These are phyloP conservation scores for Temnothorax rugatulus DNA, from an alignment of 2,888 invertebrate species.

Conservation along the genomic window DNA sequence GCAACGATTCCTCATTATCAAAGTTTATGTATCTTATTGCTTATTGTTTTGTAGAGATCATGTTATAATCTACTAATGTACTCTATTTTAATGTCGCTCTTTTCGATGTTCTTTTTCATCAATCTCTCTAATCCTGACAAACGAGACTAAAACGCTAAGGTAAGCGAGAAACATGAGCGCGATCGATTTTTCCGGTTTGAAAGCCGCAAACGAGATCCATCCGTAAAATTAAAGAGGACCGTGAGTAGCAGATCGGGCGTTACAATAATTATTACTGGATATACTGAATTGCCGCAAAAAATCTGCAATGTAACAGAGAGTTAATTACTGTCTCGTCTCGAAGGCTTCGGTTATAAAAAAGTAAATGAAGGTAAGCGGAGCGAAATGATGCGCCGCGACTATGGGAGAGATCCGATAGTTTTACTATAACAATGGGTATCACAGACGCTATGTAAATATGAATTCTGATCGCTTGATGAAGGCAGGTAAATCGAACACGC, in stretches of 20 bases:
- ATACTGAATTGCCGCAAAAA: slow-evolving; percentile 63
- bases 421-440: slow-evolving; percentile 21
- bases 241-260: slow-evolving; percentile 41
- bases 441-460: slow-evolving; percentile 58
- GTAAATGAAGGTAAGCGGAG: slow-evolving; percentile 43
- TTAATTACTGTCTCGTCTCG: slow-evolving; percentile 74
- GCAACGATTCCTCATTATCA: neutral
- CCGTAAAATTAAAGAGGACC: slow-evolving; percentile 55
- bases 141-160: slow-evolving; percentile 1
- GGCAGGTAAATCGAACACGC: slow-evolving; percentile 13
- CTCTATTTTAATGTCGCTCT: neutral
- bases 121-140: slow-evolving; percentile 34
- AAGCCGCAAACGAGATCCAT: slow-evolving; percentile 26
- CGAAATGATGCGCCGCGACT: neutral
- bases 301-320: slow-evolving; percentile 68
- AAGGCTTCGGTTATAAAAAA: slow-evolving; percentile 59
- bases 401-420: slow-evolving; percentile 1
- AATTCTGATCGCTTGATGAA: slow-evolving; percentile 63
- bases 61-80: neutral
- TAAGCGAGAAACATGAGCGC: slow-evolving; percentile 18
- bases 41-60: neutral
- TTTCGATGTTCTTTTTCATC: neutral
- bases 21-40: neutral
- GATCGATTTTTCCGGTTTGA: slow-evolving; percentile 42
- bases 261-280: slow-evolving; percentile 63